These are phyloP conservation scores for Dichetophora obliterata DNA, from an alignment of 2,888 invertebrate species.

Conservation along the genomic window DNA sequence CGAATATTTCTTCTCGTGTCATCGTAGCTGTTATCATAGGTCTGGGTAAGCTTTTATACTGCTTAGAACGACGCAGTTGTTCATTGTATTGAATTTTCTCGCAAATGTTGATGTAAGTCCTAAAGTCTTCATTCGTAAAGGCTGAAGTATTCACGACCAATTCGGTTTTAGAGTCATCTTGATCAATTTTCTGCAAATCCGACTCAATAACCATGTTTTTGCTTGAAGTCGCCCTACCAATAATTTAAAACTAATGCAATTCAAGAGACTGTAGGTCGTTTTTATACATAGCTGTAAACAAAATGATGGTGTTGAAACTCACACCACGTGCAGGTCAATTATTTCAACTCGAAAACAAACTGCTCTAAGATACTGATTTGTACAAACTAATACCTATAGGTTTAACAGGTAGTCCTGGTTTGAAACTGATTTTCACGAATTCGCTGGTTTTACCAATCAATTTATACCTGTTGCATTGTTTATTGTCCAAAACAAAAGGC, in stretches of 20 bases:
- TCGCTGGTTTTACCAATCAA: too few relatives aligned
- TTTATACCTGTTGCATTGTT: too few relatives aligned
- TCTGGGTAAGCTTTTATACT: too few relatives aligned
- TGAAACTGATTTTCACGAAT: too few relatives aligned
- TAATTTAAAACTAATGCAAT: background rate
- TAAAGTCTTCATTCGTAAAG: conserved; percentile 60
- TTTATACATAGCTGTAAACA: too few relatives aligned
- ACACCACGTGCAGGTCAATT: too few relatives aligned
- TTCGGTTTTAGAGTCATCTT: conserved; percentile 25
- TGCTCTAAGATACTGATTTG: too few relatives aligned
- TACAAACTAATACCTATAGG: too few relatives aligned
- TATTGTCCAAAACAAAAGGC: too few relatives aligned
- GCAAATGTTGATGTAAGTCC: conserved; percentile 57
- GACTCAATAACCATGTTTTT: conserved; percentile 56
- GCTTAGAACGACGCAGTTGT: conserved; percentile 42
- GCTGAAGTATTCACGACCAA: conserved; percentile 58
- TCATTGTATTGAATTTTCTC: conserved; percentile 58
- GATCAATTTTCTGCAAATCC: conserved; percentile 37
- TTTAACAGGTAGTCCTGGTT: too few relatives aligned
- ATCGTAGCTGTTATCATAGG: conserved; percentile 48
- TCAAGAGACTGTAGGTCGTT: conserved; percentile 33
- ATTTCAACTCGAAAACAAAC: too few relatives aligned
- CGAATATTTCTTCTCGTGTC: conserved; percentile 61
- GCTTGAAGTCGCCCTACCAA: background rate
- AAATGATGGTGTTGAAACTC: too few relatives aligned